phyloP scores from a whole-genome alignment of 2,888 invertebrate genomes.

The Gonocerus acuteangulatus region DNA sequence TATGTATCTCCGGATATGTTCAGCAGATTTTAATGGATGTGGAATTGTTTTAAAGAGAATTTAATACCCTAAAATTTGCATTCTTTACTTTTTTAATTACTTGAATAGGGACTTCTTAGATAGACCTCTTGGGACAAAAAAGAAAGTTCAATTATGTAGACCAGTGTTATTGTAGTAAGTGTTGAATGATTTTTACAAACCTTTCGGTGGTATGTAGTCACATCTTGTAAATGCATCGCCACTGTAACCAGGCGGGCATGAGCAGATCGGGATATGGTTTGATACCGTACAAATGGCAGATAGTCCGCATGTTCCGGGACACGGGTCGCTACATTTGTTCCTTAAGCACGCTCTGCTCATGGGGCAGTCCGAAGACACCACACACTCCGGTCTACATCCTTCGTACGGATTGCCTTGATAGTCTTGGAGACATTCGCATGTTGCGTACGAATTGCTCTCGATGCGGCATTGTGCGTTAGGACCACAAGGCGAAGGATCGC shows the following conservation, averaged over 20 bases:
- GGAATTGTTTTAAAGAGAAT: no score
- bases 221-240: conserved; percentile 63
- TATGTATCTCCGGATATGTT: no score
- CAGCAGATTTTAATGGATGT: no score
- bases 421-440: conserved; percentile 71
- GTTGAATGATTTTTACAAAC: no score
- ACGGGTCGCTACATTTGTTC: conserved; percentile 48
- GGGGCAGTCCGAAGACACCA: conserved; percentile 46
- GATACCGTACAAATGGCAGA: conserved; percentile 66
- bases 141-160: no score
- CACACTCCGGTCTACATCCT: conserved; percentile 46
- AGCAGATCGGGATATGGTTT: conserved; percentile 67
- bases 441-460: conserved; percentile 62
- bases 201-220: conserved; percentile 5
- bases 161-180: no score
- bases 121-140: no score
- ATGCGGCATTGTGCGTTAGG: conserved; percentile 71
- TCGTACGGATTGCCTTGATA: conserved; percentile 61
- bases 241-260: conserved; percentile 61
- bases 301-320: conserved; percentile 59
- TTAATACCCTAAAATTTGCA: no score
- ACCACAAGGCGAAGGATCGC: conserved; percentile 81
- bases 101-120: no score
- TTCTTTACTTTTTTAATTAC: no score
- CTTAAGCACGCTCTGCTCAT: conserved; percentile 43